Conservation (phyloP, 2,113 vertebrate species). For the Psephotus haematonotus region DNA sequence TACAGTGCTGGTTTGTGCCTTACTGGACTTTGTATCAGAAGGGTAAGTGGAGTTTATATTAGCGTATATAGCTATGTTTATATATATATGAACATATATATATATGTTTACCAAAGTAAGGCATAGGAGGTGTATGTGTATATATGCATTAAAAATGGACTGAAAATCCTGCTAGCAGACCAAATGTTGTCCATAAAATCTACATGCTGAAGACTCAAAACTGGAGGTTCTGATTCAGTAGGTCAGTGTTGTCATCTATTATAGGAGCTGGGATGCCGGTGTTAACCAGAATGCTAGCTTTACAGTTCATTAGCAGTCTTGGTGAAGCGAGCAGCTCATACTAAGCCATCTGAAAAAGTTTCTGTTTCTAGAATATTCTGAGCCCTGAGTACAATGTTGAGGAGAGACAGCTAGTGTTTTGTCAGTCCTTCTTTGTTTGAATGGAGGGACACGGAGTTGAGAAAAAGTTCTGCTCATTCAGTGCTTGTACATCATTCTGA, state of each 20-base stretch:
- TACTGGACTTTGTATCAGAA: neutral
- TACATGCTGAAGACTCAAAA: neutral
- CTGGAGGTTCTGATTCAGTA: neutral
- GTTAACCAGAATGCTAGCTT: constrained; percentile 64
- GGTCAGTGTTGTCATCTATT: neutral
- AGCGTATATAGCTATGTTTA: neutral
- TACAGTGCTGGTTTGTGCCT: neutral
- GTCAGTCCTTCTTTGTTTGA: neutral
- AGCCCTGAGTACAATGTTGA: neutral
- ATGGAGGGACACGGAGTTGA: neutral
- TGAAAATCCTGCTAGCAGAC: neutral
- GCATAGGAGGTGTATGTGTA: neutral
- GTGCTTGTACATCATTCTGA: neutral
- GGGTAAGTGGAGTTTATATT: neutral
- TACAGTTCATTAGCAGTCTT: constrained; percentile 52
- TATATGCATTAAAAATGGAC: neutral
- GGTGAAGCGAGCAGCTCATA: constrained; percentile 26
- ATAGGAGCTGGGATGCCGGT: neutral
- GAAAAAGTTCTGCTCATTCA: neutral
- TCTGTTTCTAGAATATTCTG: constrained; percentile 23
- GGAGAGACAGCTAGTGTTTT: neutral
- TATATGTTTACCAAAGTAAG: neutral
- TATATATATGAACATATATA: neutral
- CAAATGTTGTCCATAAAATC: neutral
- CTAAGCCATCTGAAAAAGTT: constrained; percentile 35